Conservation (phyloP, 23 tunicate species). For the Halocynthia roretzi region DNA sequence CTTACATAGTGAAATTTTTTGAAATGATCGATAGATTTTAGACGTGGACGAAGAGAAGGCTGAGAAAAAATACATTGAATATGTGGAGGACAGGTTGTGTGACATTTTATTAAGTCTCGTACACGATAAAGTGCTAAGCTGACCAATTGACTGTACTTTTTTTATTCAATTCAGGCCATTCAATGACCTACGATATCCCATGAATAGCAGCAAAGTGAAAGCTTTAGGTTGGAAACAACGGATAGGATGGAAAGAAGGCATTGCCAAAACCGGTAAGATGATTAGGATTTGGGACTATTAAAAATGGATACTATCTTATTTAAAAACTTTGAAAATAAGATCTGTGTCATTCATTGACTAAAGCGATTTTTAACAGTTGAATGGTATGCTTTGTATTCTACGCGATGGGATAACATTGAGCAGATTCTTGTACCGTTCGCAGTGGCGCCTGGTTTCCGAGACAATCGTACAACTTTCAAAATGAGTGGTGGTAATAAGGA, state of each 20-base stretch:
- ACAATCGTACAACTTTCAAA: slow-evolving; percentile 8
- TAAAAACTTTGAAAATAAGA: too few relatives aligned
- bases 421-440: background rate
- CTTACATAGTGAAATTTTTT: background rate
- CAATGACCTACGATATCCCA: slow-evolving; percentile 4
- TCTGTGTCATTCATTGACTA: too few relatives aligned
- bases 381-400: background rate
- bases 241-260: background rate
- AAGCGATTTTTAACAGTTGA: background rate
- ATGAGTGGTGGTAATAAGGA: too few relatives aligned
- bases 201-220: slow-evolving; percentile 5
- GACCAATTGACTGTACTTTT: background rate
- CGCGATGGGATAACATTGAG: background rate
- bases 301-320: too few relatives aligned
- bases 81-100: background rate
- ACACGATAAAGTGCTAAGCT: background rate
- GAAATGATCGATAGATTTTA: background rate
- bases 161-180: background rate
- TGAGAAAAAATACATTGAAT: background rate
- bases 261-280: background rate
- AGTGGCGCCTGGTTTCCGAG: slow-evolving; percentile 19
- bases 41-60: background rate
- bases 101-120: background rate
- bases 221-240: background rate
- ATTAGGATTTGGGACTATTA: too few relatives aligned